A percentile compares a stretch with the other conserved stretches of the same genome.
These are phyloP conservation scores for Laupala kohalensis DNA, from an alignment of 1,140 invertebrate genomes.

Conservation along the genomic window DNA sequence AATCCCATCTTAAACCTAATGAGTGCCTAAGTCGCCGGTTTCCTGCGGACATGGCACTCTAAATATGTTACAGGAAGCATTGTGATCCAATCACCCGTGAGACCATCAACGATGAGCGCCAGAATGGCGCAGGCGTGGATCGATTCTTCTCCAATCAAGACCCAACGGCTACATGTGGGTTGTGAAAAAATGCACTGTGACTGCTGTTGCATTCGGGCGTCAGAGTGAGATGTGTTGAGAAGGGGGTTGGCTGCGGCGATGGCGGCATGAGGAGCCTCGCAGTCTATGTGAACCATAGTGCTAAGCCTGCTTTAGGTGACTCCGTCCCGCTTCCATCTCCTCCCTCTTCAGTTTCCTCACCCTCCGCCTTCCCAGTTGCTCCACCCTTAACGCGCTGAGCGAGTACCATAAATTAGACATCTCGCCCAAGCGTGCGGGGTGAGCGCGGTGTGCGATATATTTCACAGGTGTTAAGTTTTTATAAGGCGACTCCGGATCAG, in stretches of 20 bases:
- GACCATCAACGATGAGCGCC: too few relatives aligned
- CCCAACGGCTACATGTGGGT: not conserved
- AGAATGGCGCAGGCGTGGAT: too few relatives aligned
- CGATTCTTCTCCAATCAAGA: too few relatives aligned
- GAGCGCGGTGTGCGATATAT: not conserved
- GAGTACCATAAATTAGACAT: not conserved
- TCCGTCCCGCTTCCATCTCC: too few relatives aligned
- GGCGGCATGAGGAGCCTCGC: too few relatives aligned
- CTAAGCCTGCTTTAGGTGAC: not conserved
- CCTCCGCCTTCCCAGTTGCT: not conserved
- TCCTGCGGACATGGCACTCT: too few relatives aligned
- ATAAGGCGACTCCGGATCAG: not conserved
- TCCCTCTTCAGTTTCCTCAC: not conserved
- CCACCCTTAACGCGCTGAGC: not conserved
- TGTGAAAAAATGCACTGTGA: not conserved
- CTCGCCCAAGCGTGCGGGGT: not conserved
- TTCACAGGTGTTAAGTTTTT: not conserved
- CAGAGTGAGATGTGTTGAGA: not conserved
- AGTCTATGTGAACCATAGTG: too few relatives aligned
- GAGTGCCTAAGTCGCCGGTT: too few relatives aligned
- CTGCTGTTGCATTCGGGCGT: not conserved
- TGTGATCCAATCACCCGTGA: too few relatives aligned
- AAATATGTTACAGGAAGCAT: too few relatives aligned
- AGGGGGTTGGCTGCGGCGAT: too few relatives aligned
- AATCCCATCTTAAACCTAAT: too few relatives aligned